Conservation (phyloP, 2,888 invertebrate species). For the Tromatobia lineatoria region DNA sequence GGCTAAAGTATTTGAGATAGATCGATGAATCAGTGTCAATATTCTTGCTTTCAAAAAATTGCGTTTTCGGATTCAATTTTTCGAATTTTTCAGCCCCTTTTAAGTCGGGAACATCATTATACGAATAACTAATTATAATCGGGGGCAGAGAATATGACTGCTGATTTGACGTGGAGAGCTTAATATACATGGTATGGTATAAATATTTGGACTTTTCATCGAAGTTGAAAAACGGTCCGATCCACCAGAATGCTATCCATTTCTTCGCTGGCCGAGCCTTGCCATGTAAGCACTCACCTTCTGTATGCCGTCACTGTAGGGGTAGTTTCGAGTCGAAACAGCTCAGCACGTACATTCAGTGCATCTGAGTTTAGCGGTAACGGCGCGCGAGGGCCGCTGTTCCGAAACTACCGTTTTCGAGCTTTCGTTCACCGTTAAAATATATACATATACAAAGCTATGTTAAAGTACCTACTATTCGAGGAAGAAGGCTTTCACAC, state of each 20-base stretch:
- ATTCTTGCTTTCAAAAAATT: too few relatives aligned
- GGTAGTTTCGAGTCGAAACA: neutral
- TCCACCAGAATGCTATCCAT: neutral
- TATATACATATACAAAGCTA: neutral
- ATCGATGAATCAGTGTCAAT: too few relatives aligned
- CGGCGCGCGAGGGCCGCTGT: neutral
- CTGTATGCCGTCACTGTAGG: neutral
- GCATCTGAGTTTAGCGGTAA: neutral
- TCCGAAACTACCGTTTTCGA: slow-evolving; percentile 1
- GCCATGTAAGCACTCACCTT: neutral
- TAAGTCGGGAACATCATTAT: too few relatives aligned
- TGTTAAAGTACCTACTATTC: neutral
- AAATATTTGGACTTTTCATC: slow-evolving; percentile 7
- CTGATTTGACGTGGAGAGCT: too few relatives aligned
- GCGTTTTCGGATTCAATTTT: too few relatives aligned
- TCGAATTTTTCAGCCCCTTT: too few relatives aligned
- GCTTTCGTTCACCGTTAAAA: slow-evolving; percentile 1
- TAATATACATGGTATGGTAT: neutral
- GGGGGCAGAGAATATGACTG: too few relatives aligned
- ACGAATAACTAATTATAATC: too few relatives aligned
- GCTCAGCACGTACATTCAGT: neutral
- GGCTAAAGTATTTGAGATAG: too few relatives aligned
- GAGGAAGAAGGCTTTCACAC: slow-evolving; percentile 45
- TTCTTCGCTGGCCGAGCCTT: neutral
- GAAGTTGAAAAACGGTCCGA: neutral